phyloP scores from a whole-genome alignment of 1,140 invertebrate genomes.

The Pissodes strobi region DNA sequence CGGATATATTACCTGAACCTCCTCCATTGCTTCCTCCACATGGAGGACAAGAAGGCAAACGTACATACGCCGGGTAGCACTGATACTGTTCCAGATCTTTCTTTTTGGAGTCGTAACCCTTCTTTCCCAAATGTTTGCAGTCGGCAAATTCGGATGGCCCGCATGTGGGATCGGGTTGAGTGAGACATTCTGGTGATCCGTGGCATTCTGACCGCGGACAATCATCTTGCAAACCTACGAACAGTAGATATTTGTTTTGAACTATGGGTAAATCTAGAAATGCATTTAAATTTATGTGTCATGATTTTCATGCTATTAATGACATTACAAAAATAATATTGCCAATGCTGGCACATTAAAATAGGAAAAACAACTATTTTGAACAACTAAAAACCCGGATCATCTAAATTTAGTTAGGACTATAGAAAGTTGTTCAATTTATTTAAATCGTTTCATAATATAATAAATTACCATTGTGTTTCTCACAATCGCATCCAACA shows the following conservation, averaged over 20 bases:
- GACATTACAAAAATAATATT: too few species aligned
- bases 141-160: constrained; percentile 55
- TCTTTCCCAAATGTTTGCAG: constrained; percentile 43
- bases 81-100: constrained; percentile 48
- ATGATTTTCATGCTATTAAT: too few species aligned
- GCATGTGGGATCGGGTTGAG: constrained; percentile 69
- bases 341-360: too few species aligned
- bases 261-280: too few species aligned
- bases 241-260: too few species aligned
- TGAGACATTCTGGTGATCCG: constrained; percentile 69
- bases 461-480: constrained; percentile 64
- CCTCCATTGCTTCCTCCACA: constrained; percentile 22
- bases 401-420: too few species aligned
- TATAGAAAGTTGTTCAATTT: background rate
- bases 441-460: background rate
- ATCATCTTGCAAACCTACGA: constrained; percentile 68
- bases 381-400: too few species aligned
- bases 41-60: constrained; percentile 41
- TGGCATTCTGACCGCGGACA: constrained; percentile 71
- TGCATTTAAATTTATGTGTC: too few species aligned
- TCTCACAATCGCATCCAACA: constrained; percentile 72
- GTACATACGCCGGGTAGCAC: constrained; percentile 50
- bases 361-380: too few species aligned
- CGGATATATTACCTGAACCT: too few species aligned
- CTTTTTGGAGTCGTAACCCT: constrained; percentile 12